A percentile compares a stretch with the other conserved stretches of the same genome.
phyloP scores from a whole-genome alignment of 2,888 invertebrate species.

The Balanococcus diminutus region DNA sequence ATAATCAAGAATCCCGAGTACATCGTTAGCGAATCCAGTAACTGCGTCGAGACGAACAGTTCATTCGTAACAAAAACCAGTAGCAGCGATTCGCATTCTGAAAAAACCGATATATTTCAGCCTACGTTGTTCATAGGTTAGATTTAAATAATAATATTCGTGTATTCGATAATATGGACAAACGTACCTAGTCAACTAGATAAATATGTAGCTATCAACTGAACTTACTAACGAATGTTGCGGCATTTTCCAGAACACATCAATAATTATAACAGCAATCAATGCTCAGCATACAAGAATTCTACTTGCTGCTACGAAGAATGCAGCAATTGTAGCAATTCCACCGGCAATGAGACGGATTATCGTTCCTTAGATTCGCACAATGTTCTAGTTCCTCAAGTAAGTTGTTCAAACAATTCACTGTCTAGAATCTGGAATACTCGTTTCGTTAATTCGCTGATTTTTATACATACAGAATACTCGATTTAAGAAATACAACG shows the following conservation, averaged over 20 bases:
- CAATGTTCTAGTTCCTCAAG: constrained; percentile 45
- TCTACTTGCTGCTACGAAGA: constrained; percentile 44
- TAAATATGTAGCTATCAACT: too few species aligned
- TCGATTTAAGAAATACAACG: constrained; percentile 38
- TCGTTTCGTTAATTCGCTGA: neutral
- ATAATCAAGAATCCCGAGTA: constrained; percentile 64
- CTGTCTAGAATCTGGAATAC: too few species aligned
- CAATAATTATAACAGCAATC: constrained; percentile 21
- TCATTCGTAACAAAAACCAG: constrained; percentile 44
- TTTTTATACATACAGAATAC: neutral
- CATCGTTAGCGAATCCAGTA: constrained; percentile 56
- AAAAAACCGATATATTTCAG: constrained; percentile 45
- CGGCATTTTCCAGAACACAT: constrained; percentile 16
- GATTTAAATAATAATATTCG: neutral
- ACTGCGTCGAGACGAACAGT: constrained; percentile 47
- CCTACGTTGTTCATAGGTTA: constrained; percentile 41
- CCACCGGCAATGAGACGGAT: constrained; percentile 44
- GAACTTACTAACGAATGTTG: neutral
- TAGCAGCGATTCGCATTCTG: constrained; percentile 46
- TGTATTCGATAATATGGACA: too few species aligned
- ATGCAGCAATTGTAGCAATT: constrained; percentile 44
- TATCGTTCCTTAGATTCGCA: constrained; percentile 51
- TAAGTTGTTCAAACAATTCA: neutral
- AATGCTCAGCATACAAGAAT: constrained; percentile 36
- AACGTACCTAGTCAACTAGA: too few species aligned